Evolutionary conservation across 2,113 vertebrate species (phyloP), one percentile per base, ranked within the genome.

Genomic region (Trematocara macrostoma): DNA sequence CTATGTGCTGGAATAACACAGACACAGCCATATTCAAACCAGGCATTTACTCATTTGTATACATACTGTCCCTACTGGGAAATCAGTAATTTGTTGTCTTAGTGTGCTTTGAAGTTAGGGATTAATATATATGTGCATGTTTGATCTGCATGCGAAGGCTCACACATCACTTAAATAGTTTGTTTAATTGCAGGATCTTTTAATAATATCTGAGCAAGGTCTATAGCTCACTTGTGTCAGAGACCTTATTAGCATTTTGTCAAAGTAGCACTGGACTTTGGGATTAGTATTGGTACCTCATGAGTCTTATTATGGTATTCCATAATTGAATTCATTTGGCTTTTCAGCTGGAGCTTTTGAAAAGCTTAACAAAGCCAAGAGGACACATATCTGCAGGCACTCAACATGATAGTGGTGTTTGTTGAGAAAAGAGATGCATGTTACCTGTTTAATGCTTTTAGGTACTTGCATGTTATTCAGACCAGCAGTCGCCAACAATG

Each of bases 171-270:
- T n/a, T 69, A 51, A 74, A 40, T 64, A 18, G 34, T 64, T 26
- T 18, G 16, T 59, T 40, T 86, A 83, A 88, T 82, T 79, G 78
- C 42, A 78, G 20, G 49, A 71, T 55, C 40, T 34, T 52, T 85
- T 71, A 84, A 78, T 78, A 74, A 84, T 51, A 80, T 84, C 34
- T 67, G 64, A 85, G 82, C 16, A 4, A 45, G n/a, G 26, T 38
- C 26, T 51, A 16, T 4, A 47, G 15, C 64, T 81, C 12, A 16
- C 69, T 59, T 20, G 35, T 80, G 23, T 85, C n/a, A 1, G 12
- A 56, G 69, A 26, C 53, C 59, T 84, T 20, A 80, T 88, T 84
- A 82, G 61, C 56, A 82, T 87, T 85, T 87, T 61, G 86, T 83
- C 11, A 56, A 49, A 78, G 34, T 79, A 49, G 31, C 14, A 6